Evolutionary conservation across 1,140 invertebrate species (phyloP), one percentile per base, ranked within the genome.

Genomic region (Calycopis cecrops): DNA sequence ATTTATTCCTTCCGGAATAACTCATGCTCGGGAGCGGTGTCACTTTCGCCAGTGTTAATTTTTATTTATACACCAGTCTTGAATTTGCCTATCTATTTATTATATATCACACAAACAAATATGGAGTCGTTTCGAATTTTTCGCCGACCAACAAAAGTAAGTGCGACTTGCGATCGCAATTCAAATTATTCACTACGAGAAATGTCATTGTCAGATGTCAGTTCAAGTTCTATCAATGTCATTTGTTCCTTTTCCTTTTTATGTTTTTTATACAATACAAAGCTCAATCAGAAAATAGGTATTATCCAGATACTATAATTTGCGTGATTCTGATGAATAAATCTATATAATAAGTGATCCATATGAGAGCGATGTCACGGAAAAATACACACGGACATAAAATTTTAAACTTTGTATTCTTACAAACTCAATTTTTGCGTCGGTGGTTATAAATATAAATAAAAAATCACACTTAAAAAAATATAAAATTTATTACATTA

Each of bases 1-100:
- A 90, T 81, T 90, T 90, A 80, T 88, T 90, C 82, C 89, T 87
- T 67, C 82, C 86, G 74, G 88, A 89, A 85, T 88, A 88, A 72
- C 76, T 85, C 89, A 90, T 90, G 64, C 59, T 81, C 54, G 82
- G 81, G 65, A 78, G 79, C 48, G 80, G 82, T 56, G 79, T 83
- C 63, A 84, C 73, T 61, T 86, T 84, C 69, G 85, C 82, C 81
- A 75, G 59, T 85, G 79, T 65, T 60, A 53, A 70, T 60, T 80
- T 74, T 67, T 38, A 56, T 49, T 52, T 58, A 57, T 68, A 66
- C 74, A 52, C 44, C 33, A 55, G 60, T 52, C 52, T 61, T 67
- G 60, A 75, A 74, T 67, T 44, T 50, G 53, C 52, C 33, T 44
- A 61, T 44, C 55, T 48, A 28, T 35, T 28, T 42, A 35, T 59